phyloP scores from a whole-genome alignment of 2,888 invertebrate genomes.

The Plagiodera versicolora region DNA sequence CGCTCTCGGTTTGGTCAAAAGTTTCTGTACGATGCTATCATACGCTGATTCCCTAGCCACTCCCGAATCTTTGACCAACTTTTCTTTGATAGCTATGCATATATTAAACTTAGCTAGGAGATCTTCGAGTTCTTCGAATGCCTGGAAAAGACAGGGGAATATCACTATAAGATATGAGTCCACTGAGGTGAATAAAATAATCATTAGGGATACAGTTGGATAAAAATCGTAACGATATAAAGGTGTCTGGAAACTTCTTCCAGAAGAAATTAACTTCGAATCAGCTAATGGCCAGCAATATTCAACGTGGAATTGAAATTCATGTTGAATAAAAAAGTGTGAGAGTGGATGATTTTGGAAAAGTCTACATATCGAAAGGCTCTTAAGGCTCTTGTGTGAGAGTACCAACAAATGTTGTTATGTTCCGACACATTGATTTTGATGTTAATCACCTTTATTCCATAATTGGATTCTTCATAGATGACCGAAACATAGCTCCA shows the following conservation, averaged over 20 bases:
- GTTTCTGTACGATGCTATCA: conserved; percentile 82
- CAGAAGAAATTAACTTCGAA: no score
- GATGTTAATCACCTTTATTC: conserved; percentile 95
- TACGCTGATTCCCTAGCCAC: conserved; percentile 87
- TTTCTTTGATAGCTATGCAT: conserved; percentile 94
- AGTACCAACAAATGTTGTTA: no score
- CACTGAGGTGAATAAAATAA: neutral
- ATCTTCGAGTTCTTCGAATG: conserved; percentile 90
- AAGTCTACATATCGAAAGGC: no score
- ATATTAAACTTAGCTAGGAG: conserved; percentile 79
- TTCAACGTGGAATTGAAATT: no score
- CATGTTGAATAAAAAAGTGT: no score
- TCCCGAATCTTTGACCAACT: conserved; percentile 92
- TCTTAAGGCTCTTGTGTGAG: no score
- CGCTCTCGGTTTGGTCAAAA: conserved; percentile 84
- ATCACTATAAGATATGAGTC: no score
- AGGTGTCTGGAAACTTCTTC: no score
- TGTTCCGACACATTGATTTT: no score
- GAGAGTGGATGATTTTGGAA: no score
- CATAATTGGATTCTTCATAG: conserved; percentile 95
- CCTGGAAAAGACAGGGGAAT: conserved; percentile 61
- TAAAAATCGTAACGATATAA: conserved; percentile 32
- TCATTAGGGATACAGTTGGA: conserved; percentile 18
- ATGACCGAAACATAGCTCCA: conserved; percentile 96
- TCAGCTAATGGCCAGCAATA: no score